Conservation (phyloP, 2,888 invertebrate genomes). For the Dryocosmus kuriphilus region DNA sequence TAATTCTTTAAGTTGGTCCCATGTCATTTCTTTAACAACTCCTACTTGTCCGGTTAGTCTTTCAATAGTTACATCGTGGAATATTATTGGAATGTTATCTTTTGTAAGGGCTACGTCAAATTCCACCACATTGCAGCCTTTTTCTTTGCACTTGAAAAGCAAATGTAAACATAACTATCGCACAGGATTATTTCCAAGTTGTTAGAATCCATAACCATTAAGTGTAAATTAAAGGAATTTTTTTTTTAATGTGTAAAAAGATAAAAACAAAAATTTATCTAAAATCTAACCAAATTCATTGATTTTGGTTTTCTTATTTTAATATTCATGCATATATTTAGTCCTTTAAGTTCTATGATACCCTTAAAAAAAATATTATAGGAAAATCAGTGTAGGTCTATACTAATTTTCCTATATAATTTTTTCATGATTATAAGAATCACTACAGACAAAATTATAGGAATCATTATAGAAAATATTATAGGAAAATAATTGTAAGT, state of each 20-base stretch:
- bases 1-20: conserved; percentile 82
- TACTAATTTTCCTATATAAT: no score
- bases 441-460: no score
- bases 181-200: neutral
- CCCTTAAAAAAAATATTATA: no score
- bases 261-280: neutral
- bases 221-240: neutral
- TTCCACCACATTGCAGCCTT: conserved; percentile 87
- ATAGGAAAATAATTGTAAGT: no score
- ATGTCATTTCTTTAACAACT: conserved; percentile 80
- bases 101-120: conserved; percentile 87
- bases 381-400: no score
- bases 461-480: no score
- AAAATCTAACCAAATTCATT: neutral
- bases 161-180: neutral
- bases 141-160: conserved; percentile 82
- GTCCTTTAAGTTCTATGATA: no score
- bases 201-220: neutral
- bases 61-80: conserved; percentile 87
- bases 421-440: no score
- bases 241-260: neutral
- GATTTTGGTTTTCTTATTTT: neutral
- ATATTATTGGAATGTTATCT: conserved; percentile 86
- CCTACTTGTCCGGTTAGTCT: conserved; percentile 81
- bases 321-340: no score